A percentile compares a stretch with the other conserved stretches of the same genome.
These are phyloP conservation scores for Isotomurus palustris DNA, from an alignment of 2,888 invertebrate species.

Conservation along the genomic window DNA sequence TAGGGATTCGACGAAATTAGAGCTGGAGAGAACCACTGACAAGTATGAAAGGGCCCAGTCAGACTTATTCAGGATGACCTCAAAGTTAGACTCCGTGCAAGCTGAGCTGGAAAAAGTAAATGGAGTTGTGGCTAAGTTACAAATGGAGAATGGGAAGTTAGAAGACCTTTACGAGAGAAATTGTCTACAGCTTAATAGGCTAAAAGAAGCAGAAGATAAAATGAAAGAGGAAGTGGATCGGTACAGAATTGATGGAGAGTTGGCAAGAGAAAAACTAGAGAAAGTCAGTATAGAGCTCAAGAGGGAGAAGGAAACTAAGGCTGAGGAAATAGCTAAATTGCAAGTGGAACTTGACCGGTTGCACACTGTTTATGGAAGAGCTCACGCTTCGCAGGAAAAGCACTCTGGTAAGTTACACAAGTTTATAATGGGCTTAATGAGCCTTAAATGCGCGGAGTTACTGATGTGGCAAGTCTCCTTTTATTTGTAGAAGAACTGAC, in stretches of 20 bases:
- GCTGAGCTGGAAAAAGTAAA: conserved; percentile 83
- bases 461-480: too few species aligned
- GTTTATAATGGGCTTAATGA: too few species aligned
- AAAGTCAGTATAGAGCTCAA: conserved; percentile 53
- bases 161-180: conserved; percentile 87
- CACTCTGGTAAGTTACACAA: conserved; percentile 15
- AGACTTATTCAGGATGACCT: conserved; percentile 82
- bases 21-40: conserved; percentile 50
- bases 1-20: conserved; percentile 80
- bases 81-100: conserved; percentile 79
- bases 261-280: conserved; percentile 30
- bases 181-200: conserved; percentile 73
- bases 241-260: conserved; percentile 35
- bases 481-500: conserved; percentile 46
- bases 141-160: conserved; percentile 76
- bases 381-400: conserved; percentile 58
- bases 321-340: conserved; percentile 80
- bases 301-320: conserved; percentile 77
- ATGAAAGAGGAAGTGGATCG: conserved; percentile 57
- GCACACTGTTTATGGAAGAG: conserved; percentile 78
- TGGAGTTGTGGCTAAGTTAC: conserved; percentile 78
- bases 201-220: conserved; percentile 87
- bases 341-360: conserved; percentile 76
- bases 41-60: conserved; percentile 65
- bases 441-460: too few species aligned